Evolutionary conservation across 2,113 vertebrate genomes (phyloP).

Genomic region (Rhinolophus ferrumequinum): DNA sequence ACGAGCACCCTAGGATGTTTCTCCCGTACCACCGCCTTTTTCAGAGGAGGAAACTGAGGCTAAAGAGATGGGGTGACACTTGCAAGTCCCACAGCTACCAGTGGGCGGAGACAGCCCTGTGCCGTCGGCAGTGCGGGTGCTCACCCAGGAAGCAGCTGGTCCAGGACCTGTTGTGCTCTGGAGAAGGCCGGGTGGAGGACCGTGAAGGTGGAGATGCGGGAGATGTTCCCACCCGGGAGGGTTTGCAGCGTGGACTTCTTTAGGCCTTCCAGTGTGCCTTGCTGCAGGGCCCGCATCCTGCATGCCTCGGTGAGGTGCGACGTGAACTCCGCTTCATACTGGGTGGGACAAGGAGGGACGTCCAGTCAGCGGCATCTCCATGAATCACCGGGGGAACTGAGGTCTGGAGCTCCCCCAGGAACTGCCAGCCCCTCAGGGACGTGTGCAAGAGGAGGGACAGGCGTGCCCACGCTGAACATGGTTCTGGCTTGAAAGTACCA

Average conservation of each 20-base stretch:
- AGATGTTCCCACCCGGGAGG: constrained; percentile 89
- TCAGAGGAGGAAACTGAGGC: neutral
- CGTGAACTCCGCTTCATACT: neutral
- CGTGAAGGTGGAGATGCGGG: constrained; percentile 90
- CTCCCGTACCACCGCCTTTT: neutral
- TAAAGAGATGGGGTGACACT: too few species aligned
- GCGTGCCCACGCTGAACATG: neutral
- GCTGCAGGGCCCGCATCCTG: too few species aligned
- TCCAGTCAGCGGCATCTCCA: neutral
- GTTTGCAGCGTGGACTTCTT: neutral
- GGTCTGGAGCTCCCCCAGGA: neutral
- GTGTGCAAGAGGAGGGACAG: neutral
- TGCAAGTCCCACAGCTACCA: too few species aligned
- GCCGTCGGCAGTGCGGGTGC: constrained; percentile 78
- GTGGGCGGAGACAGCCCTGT: neutral
- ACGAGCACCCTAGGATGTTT: neutral
- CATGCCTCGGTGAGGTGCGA: rapidly evolving
- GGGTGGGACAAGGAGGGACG: neutral
- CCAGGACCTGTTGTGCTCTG: neutral
- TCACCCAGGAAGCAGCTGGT: constrained; percentile 80
- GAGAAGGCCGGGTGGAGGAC: neutral
- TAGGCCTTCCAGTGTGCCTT: neutral
- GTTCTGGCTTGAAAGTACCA: neutral
- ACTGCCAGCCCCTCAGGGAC: neutral
- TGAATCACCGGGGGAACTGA: neutral